Base-by-base conservation (phyloP, 2,113 vertebrate genomes). In the Chaenocephalus aceratus region DNA sequence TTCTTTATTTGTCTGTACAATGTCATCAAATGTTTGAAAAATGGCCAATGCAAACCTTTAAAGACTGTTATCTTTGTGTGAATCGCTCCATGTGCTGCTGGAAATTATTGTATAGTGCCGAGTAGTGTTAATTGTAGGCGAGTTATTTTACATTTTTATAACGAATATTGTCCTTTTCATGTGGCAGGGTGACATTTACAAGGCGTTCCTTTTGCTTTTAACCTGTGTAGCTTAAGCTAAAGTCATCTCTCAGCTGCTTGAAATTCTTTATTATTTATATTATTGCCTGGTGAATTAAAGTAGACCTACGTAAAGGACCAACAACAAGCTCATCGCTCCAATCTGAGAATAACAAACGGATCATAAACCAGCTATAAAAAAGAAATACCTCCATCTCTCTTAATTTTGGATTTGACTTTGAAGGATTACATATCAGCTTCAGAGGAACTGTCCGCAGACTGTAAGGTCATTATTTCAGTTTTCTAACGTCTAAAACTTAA, bases 221-320 rank as follows among this genome's bases (percentile, higher is more conserved):
- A 6, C 36, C 36, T 41, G 36, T 41, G 7, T 41, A 41, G 5
- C 36, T 41, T 6, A 7, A 41, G 36, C 7, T 41, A 41, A 41
- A 41, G 6, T 41, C 36, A 41, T 41, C 36, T 41, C 57, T 62
- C 54, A 62, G 67, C 60, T 75, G 36, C 30, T 69, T 10, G 57
- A 79, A 34, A 14, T 30, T 11, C 18, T 8, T 71, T 9, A 16
- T 2, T 49, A 4, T 34, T 52, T 52, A 67, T 41, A 41, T 7
- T 18, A 15, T 54, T n/a, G 8, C 54, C 68, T 6, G 6, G 1
- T 57, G 21, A 57, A 54, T 36, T 83, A 46, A 73, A 1, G 14
- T 36, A 12, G 74, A 78, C 14, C 36, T 14, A 6, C 48, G 10
- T 7, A 56, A 76, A 15, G 1, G 46, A 74, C 16, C 77, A 41